Percentiles rank a stretch among this genome's conserved stretches.
phyloP scores from a whole-genome alignment of 2,113 vertebrate species.

The Regulus satrapa region DNA sequence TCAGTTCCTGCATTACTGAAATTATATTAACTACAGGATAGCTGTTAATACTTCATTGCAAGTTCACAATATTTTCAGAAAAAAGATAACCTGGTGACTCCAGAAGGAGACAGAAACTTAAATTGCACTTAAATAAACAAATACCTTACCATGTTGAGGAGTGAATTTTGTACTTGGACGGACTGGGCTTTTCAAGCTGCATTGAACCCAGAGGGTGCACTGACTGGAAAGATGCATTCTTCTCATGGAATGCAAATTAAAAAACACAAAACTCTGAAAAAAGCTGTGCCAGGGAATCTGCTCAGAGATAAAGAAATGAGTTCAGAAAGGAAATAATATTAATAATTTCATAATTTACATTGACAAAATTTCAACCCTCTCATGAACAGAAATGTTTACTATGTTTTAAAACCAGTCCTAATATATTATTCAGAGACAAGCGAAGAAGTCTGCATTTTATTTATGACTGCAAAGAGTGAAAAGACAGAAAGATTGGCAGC shows the following conservation, averaged over 20 bases:
- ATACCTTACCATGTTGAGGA: neutral
- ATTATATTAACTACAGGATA: neutral
- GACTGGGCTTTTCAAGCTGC: neutral
- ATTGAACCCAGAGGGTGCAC: neutral
- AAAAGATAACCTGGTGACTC: neutral
- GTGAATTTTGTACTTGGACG: neutral
- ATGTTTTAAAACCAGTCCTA: neutral
- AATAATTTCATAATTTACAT: neutral
- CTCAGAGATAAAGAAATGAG: neutral
- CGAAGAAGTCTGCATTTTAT: neutral
- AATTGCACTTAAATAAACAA: neutral
- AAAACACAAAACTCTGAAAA: neutral
- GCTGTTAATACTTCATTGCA: neutral
- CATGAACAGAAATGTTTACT: neutral
- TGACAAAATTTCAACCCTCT: neutral
- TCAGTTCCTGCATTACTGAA: neutral
- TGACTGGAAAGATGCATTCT: neutral
- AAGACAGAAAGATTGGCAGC: neutral
- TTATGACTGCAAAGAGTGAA: neutral
- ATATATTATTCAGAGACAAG: neutral
- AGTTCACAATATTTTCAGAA: neutral
- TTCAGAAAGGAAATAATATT: neutral
- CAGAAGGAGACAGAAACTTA: neutral
- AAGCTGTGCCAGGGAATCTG: neutral
- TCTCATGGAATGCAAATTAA: neutral